phyloP scores from a whole-genome alignment of 2,888 invertebrate species.

The Pteria penguin region DNA sequence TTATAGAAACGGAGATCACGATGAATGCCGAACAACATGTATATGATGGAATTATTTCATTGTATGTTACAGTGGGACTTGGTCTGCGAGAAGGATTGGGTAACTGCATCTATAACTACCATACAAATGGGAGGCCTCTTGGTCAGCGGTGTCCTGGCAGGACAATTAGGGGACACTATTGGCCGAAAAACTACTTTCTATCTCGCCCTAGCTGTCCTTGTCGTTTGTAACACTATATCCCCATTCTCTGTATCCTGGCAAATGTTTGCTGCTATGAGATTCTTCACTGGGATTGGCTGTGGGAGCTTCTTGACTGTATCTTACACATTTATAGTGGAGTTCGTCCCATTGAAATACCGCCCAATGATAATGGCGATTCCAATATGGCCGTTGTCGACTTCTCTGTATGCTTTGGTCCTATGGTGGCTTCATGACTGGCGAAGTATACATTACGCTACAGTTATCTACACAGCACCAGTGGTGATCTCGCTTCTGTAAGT shows the following conservation, averaged over 20 bases:
- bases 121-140: slow-evolving; percentile 60
- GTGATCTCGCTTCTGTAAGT: slow-evolving; percentile 55
- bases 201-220: slow-evolving; percentile 39
- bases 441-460: slow-evolving; percentile 50
- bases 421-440: slow-evolving; percentile 56
- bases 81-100: slow-evolving; percentile 51
- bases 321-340: slow-evolving; percentile 55
- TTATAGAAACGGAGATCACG: too few relatives aligned
- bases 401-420: slow-evolving; percentile 45
- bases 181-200: slow-evolving; percentile 57
- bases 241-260: slow-evolving; percentile 56
- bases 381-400: slow-evolving; percentile 53
- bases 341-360: slow-evolving; percentile 51
- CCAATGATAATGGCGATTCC: slow-evolving; percentile 53
- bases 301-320: slow-evolving; percentile 56
- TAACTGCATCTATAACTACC: slow-evolving; percentile 53
- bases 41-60: too few relatives aligned
- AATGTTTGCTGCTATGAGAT: slow-evolving; percentile 52
- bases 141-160: slow-evolving; percentile 53
- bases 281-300: slow-evolving; percentile 50
- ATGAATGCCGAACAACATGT: too few relatives aligned
- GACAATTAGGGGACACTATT: slow-evolving; percentile 56
- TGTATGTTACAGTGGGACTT: slow-evolving; percentile 58
- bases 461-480: slow-evolving; percentile 44
- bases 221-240: slow-evolving; percentile 42